Conservation (phyloP, 2,113 vertebrate species). For the Tor tambroides region DNA sequence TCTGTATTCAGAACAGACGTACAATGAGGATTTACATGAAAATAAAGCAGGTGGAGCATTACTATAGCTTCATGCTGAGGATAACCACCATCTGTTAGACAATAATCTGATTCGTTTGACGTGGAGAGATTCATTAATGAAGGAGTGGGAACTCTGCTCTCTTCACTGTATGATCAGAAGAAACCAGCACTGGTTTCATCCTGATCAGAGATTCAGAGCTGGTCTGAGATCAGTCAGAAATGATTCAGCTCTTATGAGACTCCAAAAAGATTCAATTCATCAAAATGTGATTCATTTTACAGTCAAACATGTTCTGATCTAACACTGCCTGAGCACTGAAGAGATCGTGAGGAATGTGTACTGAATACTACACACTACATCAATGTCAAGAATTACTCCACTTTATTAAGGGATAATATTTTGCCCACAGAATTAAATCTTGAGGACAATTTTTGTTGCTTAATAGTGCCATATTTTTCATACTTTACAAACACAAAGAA, state of each 20-base stretch:
- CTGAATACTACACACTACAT: background rate
- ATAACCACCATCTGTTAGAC: background rate
- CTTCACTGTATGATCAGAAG: background rate
- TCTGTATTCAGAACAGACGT: background rate
- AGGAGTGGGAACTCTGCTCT: background rate
- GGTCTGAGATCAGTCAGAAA: conserved; percentile 1
- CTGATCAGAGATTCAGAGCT: background rate
- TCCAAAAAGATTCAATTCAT: background rate
- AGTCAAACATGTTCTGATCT: no score
- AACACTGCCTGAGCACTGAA: no score
- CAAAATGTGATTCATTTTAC: no score
- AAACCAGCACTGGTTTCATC: background rate
- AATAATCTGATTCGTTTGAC: background rate
- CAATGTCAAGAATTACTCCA: background rate
- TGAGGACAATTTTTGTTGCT: background rate
- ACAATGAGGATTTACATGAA: background rate
- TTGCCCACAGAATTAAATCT: no score
- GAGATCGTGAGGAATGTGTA: no score
- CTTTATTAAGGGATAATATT: no score
- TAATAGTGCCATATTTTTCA: no score
- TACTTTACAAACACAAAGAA: no score
- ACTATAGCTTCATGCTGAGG: background rate
- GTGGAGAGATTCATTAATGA: background rate
- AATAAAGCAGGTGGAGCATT: background rate
- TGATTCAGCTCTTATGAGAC: background rate